Evolutionary conservation across 1,140 invertebrate genomes (phyloP).

Genomic region (Portunus trituberculatus): DNA sequence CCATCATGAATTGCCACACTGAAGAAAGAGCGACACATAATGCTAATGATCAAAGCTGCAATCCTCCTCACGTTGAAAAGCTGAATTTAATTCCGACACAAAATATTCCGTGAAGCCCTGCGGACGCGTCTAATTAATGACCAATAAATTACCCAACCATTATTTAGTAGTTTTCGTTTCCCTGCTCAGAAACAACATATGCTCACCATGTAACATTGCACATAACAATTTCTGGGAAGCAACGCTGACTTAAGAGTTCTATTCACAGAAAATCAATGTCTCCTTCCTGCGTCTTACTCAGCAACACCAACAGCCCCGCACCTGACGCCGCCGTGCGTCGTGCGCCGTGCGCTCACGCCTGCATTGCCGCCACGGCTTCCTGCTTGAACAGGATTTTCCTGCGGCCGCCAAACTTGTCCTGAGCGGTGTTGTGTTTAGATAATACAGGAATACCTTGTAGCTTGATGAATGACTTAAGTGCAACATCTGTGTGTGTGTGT

Average conservation of each 20-base stretch:
- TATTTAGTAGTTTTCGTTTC: background rate
- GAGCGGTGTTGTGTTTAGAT: too few relatives aligned
- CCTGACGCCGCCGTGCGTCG: background rate
- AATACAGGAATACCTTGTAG: background rate
- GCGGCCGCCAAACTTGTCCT: too few relatives aligned
- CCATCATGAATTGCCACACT: background rate
- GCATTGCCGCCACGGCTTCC: too few relatives aligned
- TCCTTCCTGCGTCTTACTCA: background rate
- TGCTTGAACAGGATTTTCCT: too few relatives aligned
- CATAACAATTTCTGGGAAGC: background rate
- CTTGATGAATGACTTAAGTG: background rate
- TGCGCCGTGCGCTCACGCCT: too few relatives aligned
- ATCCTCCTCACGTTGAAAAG: background rate
- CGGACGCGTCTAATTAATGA: background rate
- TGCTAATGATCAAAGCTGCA: background rate
- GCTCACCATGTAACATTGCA: background rate
- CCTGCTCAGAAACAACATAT: background rate
- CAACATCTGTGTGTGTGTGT: background rate
- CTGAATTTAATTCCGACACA: background rate
- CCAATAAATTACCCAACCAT: background rate
- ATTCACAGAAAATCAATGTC: background rate
- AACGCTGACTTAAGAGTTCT: background rate
- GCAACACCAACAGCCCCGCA: background rate
- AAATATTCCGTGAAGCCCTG: background rate
- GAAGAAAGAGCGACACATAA: slow-evolving; percentile 7